These are phyloP conservation scores for Adoxophyes honmai DNA, from an alignment of 1,140 invertebrate genomes.

Conservation along the genomic window DNA sequence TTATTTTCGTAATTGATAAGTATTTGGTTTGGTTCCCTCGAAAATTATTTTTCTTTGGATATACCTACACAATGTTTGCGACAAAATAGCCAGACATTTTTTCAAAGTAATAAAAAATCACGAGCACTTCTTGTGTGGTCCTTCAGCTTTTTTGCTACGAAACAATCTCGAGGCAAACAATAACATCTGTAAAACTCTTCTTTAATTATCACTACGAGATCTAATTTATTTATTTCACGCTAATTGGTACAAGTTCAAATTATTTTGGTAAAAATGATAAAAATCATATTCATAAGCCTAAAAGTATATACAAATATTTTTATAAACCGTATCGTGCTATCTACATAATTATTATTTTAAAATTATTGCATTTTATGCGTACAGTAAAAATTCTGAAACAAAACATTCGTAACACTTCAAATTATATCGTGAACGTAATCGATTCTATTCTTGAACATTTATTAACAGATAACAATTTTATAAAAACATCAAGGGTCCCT, in stretches of 20 bases:
- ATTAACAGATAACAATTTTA: conserved; percentile 3
- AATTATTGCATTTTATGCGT: conserved; percentile 65
- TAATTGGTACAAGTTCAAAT: conserved; percentile 13
- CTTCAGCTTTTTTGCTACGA: conserved; percentile 24
- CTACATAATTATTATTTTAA: conserved; percentile 35
- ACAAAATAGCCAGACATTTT: too few species aligned
- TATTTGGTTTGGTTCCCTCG: too few species aligned
- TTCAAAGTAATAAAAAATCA: too few species aligned
- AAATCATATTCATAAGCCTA: conserved; percentile 25
- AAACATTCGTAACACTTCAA: background rate
- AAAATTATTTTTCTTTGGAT: background rate
- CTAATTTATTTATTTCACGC: background rate
- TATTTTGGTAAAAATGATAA: conserved; percentile 25
- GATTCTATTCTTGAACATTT: conserved; percentile 2
- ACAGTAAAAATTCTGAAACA: conserved; percentile 8
- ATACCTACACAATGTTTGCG: background rate
- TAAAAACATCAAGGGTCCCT: conserved; percentile 31
- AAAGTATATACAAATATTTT: conserved; percentile 47
- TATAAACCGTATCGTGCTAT: conserved; percentile 49
- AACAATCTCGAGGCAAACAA: conserved; percentile 14
- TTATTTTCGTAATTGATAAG: too few species aligned
- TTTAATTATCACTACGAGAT: background rate
- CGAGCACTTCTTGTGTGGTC: conserved; percentile 25
- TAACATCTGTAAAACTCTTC: conserved; percentile 5
- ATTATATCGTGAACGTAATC: background rate